Evolutionary conservation across 2,888 invertebrate genomes (phyloP), one percentile per base, ranked within the genome.

Genomic region (Polylopha cassiicola): DNA sequence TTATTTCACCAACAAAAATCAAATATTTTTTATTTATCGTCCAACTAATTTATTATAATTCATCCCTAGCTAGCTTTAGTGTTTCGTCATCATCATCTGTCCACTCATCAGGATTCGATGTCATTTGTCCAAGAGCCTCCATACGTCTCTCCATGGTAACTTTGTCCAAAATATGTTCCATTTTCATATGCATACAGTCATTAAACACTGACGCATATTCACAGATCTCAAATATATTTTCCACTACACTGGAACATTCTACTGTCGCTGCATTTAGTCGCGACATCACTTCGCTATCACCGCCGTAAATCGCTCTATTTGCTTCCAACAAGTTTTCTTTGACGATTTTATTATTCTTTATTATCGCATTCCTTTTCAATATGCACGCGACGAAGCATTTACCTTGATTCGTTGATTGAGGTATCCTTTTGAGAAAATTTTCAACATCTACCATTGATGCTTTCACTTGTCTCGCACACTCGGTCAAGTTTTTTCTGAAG

Each of bases 361-460:
- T 82, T 2, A 84, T 73, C 0, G 59, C 47, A 39, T 79, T 84
- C 1, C 81, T 58, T 46, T 75, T 82, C 1, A 84, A 44, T 17
- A 84, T 81, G 39, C 84, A 84, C 0, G 84, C 84, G 1, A 84
- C 85, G 43, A 84, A 79, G 30, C 84, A 84, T 61, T 84, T 82
- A 0, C 84, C 84, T 46, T 78, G 65, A 50, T 65, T 47, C 0
- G 73, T 61, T 0, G 62, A 51, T 28, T 81, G 82, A 0, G 85
- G 84, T 20, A 80, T 60, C 29, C 78, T 56, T 48, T 82, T 81
- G 5, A 84, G 47, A 37, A 84, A 84, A 17, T 68, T 61, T 41
- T 84, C 82, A 0, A 84, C 71, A 23, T 82, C 84, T 0, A 50
- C 55, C 67, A 64, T 72, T 0, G 73, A 64, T 0, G 85, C 84